phyloP scores from a whole-genome alignment of 2,797 vertebrate genomes.

The Lepus oiostolus region DNA sequence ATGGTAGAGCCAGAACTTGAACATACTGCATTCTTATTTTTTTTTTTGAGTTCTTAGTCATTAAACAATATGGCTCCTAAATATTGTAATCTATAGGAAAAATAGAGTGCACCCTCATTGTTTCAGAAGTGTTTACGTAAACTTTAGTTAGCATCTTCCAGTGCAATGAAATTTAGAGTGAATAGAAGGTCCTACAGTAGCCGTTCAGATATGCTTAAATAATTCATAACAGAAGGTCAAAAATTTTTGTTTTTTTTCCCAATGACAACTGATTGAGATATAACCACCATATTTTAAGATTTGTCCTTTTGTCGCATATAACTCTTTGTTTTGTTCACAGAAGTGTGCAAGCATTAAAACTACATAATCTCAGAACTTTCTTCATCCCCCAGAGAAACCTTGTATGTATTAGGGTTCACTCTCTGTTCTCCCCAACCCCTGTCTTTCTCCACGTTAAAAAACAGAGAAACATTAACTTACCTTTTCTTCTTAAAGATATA shows the following conservation, averaged over 20 bases:
- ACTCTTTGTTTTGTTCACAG: neutral
- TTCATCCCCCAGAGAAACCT: neutral
- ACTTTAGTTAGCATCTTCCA: neutral
- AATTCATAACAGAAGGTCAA: neutral
- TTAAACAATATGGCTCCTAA: neutral
- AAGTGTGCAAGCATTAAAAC: neutral
- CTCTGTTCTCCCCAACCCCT: accelerated
- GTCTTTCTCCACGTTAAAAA: neutral
- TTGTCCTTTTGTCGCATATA: neutral
- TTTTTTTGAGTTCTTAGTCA: neutral
- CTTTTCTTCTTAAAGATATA: neutral
- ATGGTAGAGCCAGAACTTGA: neutral
- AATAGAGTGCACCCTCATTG: neutral
- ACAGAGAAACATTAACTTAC: neutral
- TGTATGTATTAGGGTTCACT: neutral
- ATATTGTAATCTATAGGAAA: neutral
- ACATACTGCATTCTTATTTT: neutral
- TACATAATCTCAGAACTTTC: neutral
- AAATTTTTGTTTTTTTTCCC: neutral
- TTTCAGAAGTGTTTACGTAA: conserved; percentile 12
- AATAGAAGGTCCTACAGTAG: neutral
- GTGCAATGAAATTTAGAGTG: neutral
- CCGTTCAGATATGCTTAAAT: neutral
- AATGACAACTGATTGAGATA: neutral
- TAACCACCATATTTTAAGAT: neutral